These are phyloP conservation scores for Rhadina sibilatrix DNA, from an alignment of 2,113 vertebrate species.

Conservation along the genomic window DNA sequence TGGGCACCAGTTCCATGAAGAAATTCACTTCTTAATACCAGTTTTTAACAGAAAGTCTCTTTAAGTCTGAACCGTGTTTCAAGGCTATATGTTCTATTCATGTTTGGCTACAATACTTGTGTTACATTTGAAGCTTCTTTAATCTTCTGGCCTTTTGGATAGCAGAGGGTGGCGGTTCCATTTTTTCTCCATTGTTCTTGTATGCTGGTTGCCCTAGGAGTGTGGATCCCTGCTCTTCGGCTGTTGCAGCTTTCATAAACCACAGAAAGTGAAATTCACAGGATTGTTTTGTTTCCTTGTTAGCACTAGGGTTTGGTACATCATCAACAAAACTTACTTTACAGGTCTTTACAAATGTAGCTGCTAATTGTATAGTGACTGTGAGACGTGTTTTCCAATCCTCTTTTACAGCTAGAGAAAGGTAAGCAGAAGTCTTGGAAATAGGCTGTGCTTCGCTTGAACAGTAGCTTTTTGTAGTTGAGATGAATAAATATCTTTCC, in stretches of 20 bases:
- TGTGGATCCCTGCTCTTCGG: not conserved
- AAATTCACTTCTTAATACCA: not conserved
- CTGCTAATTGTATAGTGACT: not conserved
- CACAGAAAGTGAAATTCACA: not conserved
- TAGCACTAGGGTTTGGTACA: not conserved
- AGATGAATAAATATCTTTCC: not conserved
- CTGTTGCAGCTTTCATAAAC: not conserved
- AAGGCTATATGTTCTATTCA: rapidly evolving
- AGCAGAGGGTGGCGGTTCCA: not conserved
- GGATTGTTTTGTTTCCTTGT: not conserved
- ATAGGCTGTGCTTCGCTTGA: not conserved
- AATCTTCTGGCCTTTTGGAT: not conserved
- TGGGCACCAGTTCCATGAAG: not conserved
- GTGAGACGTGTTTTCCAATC: not conserved
- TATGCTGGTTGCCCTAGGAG: not conserved
- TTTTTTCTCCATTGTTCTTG: not conserved
- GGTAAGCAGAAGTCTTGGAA: not conserved
- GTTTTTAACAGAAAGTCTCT: not conserved
- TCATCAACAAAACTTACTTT: not conserved
- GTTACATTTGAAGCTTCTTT: not conserved
- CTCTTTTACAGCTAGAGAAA: not conserved
- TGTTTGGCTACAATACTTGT: rapidly evolving
- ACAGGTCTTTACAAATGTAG: not conserved
- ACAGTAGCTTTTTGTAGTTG: not conserved
- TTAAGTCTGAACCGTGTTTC: not conserved